A percentile compares a stretch with the other conserved stretches of the same genome.
Evolutionary conservation across 1,140 invertebrate genomes (phyloP).

Genomic region (Macrosteles quadrilineatus): DNA sequence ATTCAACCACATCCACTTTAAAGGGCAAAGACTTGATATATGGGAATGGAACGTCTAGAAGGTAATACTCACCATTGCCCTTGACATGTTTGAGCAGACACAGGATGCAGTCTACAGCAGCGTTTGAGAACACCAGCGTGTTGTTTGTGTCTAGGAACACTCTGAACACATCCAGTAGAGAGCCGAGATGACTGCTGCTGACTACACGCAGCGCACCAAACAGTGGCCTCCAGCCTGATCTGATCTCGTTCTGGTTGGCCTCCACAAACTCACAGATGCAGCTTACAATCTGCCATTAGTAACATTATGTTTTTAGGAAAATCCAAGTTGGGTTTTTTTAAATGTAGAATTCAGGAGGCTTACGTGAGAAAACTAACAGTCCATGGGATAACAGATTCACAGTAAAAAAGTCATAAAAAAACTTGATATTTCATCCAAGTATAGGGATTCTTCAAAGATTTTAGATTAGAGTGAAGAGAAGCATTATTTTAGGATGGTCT

Average conservation of each 20-base stretch:
- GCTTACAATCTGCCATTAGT: slow-evolving; percentile 91
- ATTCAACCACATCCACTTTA: too few species aligned
- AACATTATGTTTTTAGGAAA: too few species aligned
- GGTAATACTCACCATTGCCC: slow-evolving; percentile 54
- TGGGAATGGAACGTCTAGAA: background rate
- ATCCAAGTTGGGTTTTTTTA: too few species aligned
- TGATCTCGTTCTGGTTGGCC: slow-evolving; percentile 86
- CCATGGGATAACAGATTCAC: too few species aligned
- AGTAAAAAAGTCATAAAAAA: too few species aligned
- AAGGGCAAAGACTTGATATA: too few species aligned
- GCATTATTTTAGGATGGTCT: too few species aligned
- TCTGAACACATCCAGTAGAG: slow-evolving; percentile 88
- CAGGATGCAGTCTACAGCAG: slow-evolving; percentile 88
- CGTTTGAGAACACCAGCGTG: slow-evolving; percentile 89
- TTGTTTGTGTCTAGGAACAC: slow-evolving; percentile 92
- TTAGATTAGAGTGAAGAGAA: too few species aligned
- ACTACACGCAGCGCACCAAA: slow-evolving; percentile 89
- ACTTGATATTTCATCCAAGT: too few species aligned
- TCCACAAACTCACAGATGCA: slow-evolving; percentile 95
- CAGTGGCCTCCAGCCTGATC: slow-evolving; percentile 89
- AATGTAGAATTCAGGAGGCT: too few species aligned
- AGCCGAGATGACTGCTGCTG: slow-evolving; percentile 62
- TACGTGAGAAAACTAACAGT: too few species aligned
- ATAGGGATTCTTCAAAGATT: too few species aligned
- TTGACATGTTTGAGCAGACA: slow-evolving; percentile 75